Percentiles rank a stretch among this genome's conserved stretches.
Evolutionary conservation across 2,113 vertebrate genomes (phyloP).

Genomic region (Neopipo cinnamomea): DNA sequence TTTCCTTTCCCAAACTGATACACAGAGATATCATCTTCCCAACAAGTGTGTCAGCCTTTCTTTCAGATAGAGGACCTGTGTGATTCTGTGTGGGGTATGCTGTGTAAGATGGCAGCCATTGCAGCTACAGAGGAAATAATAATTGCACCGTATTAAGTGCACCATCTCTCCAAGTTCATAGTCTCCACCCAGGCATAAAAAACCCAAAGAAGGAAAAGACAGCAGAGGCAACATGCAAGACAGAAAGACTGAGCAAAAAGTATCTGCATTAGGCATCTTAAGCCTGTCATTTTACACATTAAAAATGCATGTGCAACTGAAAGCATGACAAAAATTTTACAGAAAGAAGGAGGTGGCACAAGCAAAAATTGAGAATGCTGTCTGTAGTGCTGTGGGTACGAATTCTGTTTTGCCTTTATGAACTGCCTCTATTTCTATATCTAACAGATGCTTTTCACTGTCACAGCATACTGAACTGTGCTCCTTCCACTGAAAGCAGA

Average conservation of each 20-base stretch:
- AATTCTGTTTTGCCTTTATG: not conserved
- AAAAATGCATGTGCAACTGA: not conserved
- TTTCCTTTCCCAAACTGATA: not conserved
- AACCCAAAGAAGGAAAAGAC: not conserved
- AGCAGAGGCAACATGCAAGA: not conserved
- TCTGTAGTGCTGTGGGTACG: not conserved
- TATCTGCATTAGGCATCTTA: not conserved
- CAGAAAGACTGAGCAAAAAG: not conserved
- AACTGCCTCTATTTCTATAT: not conserved
- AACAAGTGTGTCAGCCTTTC: not conserved
- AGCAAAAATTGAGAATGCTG: not conserved
- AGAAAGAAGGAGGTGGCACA: not conserved
- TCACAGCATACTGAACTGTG: not conserved
- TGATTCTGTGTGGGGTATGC: not conserved
- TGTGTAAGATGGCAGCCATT: not conserved
- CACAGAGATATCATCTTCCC: not conserved
- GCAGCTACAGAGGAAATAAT: not conserved
- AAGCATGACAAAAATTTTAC: not conserved
- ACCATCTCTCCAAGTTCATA: not conserved
- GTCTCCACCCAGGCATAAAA: not conserved
- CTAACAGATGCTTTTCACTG: not conserved
- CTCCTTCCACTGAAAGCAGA: not conserved
- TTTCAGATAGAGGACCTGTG: not conserved
- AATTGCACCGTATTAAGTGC: not conserved
- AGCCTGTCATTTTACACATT: not conserved